Conservation (phyloP, 1,140 invertebrate species). For the Choristoneura fumiferana region DNA sequence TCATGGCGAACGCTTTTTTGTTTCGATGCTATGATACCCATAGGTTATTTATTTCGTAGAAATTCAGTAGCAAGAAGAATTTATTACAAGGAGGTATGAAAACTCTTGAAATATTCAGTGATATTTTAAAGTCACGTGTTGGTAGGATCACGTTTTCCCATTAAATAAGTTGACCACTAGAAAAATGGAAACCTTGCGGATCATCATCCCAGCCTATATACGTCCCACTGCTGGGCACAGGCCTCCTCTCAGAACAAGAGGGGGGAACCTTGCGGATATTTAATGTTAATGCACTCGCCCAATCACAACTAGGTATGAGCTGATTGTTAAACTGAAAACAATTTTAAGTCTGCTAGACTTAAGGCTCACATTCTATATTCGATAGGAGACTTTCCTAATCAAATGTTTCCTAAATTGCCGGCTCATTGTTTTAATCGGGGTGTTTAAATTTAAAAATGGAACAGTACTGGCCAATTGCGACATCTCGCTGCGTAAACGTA, state of each 20-base stretch:
- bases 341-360: too few relatives aligned
- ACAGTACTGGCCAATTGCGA: constrained; percentile 10
- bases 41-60: constrained; percentile 4
- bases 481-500: constrained; percentile 11
- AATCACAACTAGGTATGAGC: not conserved
- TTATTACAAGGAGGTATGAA: too few relatives aligned
- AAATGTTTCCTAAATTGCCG: not conserved
- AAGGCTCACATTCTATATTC: too few relatives aligned
- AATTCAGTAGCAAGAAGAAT: too few relatives aligned
- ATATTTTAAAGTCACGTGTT: not conserved
- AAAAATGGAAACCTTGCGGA: constrained; percentile 1
- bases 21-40: not conserved
- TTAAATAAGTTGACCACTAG: constrained; percentile 7
- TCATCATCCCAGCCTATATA: too few relatives aligned
- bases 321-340: too few relatives aligned
- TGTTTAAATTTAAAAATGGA: constrained; percentile 13
- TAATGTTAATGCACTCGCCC: constrained; percentile 1
- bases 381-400: too few relatives aligned
- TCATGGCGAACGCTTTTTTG: constrained; percentile 2
- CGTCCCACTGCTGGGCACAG: too few relatives aligned
- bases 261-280: not conserved
- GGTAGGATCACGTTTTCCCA: constrained; percentile 3
- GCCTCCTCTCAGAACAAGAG: too few relatives aligned
- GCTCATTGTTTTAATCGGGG: constrained; percentile 12
- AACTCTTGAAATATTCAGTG: too few relatives aligned